A percentile compares a stretch with the other conserved stretches of the same genome.
These are phyloP conservation scores for Rhinolophus sinicus DNA, from an alignment of 2,113 vertebrate species.

Conservation along the genomic window DNA sequence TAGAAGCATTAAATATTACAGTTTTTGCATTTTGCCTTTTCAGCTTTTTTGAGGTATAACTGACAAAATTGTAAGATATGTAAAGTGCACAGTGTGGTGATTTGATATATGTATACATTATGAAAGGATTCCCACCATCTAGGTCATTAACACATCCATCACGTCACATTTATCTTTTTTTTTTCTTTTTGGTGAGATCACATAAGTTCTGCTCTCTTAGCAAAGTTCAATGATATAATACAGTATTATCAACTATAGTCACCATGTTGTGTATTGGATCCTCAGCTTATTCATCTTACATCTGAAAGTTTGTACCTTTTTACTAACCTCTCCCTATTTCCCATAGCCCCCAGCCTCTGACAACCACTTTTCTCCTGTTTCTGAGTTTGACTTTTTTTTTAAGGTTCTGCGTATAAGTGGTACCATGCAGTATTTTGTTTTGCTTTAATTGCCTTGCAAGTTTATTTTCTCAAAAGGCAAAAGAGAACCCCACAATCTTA, in stretches of 20 bases:
- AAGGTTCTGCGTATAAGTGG: background rate
- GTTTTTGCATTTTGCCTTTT: background rate
- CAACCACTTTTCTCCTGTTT: background rate
- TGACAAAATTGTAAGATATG: background rate
- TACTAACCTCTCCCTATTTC: background rate
- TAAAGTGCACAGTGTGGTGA: background rate
- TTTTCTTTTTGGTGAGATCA: background rate
- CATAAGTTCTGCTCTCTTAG: background rate
- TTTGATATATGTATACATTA: background rate
- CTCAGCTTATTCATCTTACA: background rate
- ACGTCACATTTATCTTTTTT: background rate
- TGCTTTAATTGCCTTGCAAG: background rate
- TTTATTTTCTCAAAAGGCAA: conserved; percentile 41
- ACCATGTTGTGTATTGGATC: background rate
- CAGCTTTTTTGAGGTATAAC: background rate
- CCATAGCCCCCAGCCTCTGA: too few species aligned
- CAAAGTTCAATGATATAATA: background rate
- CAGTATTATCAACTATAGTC: background rate
- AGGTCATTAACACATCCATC: background rate
- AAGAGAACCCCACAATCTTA: background rate
- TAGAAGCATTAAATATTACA: background rate
- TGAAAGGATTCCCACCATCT: background rate
- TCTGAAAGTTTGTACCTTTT: background rate
- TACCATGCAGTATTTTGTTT: background rate
- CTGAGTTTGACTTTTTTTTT: background rate